Base-by-base conservation (phyloP, 2,888 invertebrate species). In the Lithodes maja region DNA sequence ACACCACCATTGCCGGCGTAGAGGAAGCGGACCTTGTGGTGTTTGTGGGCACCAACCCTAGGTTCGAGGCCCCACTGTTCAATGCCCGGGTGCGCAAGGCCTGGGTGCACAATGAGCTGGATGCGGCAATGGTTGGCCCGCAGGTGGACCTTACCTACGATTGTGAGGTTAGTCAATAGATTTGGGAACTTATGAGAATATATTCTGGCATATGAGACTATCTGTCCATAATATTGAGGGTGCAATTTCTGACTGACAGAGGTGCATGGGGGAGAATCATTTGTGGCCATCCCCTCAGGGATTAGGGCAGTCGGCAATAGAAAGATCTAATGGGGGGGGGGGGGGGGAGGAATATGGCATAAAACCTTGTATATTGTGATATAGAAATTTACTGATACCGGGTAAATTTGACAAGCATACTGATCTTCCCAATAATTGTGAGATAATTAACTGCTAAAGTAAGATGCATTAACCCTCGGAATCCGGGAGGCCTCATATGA, bases 1-100 rank as follows among this genome's bases (percentile, higher is more conserved):
- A 99, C 94, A 97, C 97, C 81, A 96, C 95, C 93, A 99, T 99
- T 93, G 96, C 96, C 78, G 96, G 96, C 79, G 95, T 99, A 54
- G 99, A 99, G 94, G 97, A 99, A 90, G 97, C 99, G 0, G 99
- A 99, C 94, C 95, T 97, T 87, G 95, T 99, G 49, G 94, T 99
- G 0, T 94, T 99, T 84, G 96, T 99, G 92, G 99, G 99, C 86
- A 98, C 99, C 1, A 99, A 99, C 95, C 98, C 99, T 0, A 96
- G 99, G 84, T 98, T 97, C 94, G 99, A 99, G 94, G 99, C 99
- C 74, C 99, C 99, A 0, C 94, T 99, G 55, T 95, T 99, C 90
- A 99, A 99, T 94, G 97, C 99, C 0, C 96, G 99, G 93, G 96
- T 99, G 92, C 96, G 99, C 90, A 99, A 99, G 94, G 96, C 97